These are phyloP conservation scores for Goniozus legneri DNA, from an alignment of 1,140 invertebrate species.

Conservation along the genomic window DNA sequence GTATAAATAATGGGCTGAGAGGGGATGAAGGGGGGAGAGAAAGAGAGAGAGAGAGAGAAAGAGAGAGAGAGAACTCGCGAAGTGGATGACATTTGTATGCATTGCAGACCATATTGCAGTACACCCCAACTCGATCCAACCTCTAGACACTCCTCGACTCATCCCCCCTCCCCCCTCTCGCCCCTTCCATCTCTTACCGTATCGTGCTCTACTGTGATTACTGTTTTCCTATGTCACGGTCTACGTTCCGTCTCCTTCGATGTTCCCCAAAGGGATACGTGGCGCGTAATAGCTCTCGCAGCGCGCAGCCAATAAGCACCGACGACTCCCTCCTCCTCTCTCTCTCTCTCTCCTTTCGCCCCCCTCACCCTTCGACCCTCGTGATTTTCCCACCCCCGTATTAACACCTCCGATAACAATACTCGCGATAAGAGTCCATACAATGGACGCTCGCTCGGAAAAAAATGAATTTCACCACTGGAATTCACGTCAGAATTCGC, in stretches of 20 bases:
- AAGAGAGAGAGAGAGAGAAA: constrained; percentile 14
- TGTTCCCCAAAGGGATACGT: too few species aligned
- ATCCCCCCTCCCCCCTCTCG: constrained; percentile 28
- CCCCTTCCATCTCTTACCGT: too few species aligned
- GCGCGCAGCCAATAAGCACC: too few species aligned
- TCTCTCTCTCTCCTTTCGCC: neutral
- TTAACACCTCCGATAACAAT: too few species aligned
- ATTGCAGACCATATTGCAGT: constrained; percentile 45
- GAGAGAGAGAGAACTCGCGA: constrained; percentile 25
- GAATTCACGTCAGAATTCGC: too few species aligned
- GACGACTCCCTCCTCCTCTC: constrained; percentile 3
- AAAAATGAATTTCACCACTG: too few species aligned
- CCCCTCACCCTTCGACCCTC: neutral
- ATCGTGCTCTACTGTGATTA: too few species aligned
- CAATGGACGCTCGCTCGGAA: too few species aligned
- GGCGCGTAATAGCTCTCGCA: too few species aligned
- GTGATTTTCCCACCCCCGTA: neutral
- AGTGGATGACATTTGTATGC: constrained; percentile 53
- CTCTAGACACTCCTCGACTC: constrained; percentile 12
- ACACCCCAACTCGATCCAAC: constrained; percentile 42
- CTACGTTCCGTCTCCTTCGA: constrained; percentile 15
- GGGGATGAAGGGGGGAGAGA: constrained; percentile 13
- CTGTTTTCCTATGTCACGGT: constrained; percentile 42
- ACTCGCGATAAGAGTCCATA: too few species aligned
- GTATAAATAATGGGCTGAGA: too few species aligned